These are phyloP conservation scores for Chloropsis hardwickii DNA, from an alignment of 2,113 vertebrate species.

Conservation along the genomic window DNA sequence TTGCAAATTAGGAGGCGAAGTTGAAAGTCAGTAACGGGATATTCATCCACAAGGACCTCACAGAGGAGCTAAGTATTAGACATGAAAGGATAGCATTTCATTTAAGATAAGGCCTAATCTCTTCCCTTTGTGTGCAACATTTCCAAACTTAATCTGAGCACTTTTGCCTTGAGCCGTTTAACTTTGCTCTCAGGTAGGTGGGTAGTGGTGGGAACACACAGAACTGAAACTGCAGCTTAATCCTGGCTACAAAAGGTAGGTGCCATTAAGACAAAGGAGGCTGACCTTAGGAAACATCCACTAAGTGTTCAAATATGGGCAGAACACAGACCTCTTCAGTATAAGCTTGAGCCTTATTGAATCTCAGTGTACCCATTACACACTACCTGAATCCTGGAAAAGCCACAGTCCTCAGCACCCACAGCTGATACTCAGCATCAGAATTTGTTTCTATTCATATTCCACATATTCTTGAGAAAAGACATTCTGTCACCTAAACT, in stretches of 20 bases:
- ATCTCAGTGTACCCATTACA: background rate
- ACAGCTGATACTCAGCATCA: background rate
- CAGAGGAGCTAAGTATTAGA: background rate
- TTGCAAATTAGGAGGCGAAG: background rate
- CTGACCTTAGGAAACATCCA: background rate
- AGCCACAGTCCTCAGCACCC: background rate
- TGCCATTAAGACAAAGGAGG: background rate
- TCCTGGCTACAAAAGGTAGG: background rate
- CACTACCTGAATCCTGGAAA: background rate
- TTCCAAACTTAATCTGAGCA: background rate
- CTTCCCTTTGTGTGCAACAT: background rate
- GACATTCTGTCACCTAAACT: background rate
- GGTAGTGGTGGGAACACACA: background rate
- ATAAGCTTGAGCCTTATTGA: background rate
- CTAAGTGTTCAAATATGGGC: background rate
- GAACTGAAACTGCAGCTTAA: background rate
- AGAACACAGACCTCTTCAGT: background rate
- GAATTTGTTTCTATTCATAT: background rate
- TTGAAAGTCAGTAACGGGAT: background rate
- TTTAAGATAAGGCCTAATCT: constrained; percentile 31
- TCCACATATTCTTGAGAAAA: background rate
- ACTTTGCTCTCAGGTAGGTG: background rate
- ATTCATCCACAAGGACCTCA: background rate
- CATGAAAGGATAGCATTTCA: constrained; percentile 17
- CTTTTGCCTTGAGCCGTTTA: background rate